Conservation (phyloP, 2,797 vertebrate species). For the Meriones psammophilus region DNA sequence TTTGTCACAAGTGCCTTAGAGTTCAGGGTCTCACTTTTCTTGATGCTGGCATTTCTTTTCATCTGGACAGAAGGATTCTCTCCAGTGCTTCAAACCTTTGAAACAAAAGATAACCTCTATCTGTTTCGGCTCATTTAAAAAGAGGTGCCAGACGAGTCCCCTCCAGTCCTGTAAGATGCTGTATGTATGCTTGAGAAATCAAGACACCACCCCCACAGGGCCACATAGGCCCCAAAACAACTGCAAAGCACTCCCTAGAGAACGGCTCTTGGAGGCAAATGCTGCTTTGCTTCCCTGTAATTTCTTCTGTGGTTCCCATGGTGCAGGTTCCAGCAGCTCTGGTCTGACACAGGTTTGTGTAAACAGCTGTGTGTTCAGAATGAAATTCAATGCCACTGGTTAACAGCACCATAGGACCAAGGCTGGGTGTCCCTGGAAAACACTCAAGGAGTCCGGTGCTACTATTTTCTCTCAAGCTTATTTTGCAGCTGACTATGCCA, state of each 20-base stretch:
- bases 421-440: neutral
- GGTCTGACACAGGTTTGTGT: neutral
- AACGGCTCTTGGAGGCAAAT: neutral
- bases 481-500: slow-evolving; percentile 11
- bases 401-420: neutral
- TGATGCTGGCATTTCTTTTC: neutral
- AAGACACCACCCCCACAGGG: neutral
- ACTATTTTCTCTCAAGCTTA: neutral
- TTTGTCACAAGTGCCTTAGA: neutral
- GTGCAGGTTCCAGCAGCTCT: neutral
- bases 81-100: slow-evolving; percentile 8
- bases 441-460: neutral
- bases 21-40: neutral
- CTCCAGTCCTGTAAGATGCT: neutral
- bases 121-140: slow-evolving; percentile 4
- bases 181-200: slow-evolving; percentile 12
- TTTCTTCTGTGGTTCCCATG: neutral
- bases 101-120: slow-evolving; percentile 9
- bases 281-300: neutral
- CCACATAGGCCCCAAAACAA: neutral
- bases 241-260: neutral
- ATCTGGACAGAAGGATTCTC: neutral
- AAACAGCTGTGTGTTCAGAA: slow-evolving; percentile 20
- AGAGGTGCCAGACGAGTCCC: neutral
- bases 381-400: neutral